Conservation (phyloP, 2,888 invertebrate species). For the Eledone cirrhosa region DNA sequence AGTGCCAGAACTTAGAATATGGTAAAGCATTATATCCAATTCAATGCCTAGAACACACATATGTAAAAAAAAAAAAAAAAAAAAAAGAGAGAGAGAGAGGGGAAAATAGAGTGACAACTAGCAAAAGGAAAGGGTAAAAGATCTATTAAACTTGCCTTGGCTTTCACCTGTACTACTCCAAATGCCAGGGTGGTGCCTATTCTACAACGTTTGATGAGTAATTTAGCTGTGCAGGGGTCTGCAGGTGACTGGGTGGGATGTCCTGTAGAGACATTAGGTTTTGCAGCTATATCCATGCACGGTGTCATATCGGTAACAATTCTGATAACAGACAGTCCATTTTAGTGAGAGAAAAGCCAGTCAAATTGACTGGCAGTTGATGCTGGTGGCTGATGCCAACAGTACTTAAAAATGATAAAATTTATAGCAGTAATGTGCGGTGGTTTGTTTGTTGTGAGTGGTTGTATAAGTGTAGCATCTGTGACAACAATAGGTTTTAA, state of each 20-base stretch:
- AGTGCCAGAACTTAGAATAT: too few relatives aligned
- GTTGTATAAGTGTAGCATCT: too few relatives aligned
- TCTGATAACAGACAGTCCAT: too few relatives aligned
- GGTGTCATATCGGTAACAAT: constrained; percentile 13
- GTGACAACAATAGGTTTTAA: too few relatives aligned
- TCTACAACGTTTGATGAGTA: constrained; percentile 36
- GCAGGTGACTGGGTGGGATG: neutral
- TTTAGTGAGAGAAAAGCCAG: too few relatives aligned
- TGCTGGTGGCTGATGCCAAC: too few relatives aligned
- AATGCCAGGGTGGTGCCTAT: constrained; percentile 37
- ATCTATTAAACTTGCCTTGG: constrained; percentile 9
- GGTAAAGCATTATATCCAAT: too few relatives aligned
- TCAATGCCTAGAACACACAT: neutral
- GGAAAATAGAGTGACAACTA: neutral
- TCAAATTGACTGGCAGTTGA: too few relatives aligned
- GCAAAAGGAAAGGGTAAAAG: neutral
- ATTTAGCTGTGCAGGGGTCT: constrained; percentile 4
- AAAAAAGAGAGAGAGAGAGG: neutral
- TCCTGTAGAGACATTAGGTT: constrained; percentile 8
- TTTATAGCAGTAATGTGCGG: too few relatives aligned
- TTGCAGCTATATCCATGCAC: constrained; percentile 23
- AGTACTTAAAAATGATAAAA: too few relatives aligned
- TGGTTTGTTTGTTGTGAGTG: too few relatives aligned
- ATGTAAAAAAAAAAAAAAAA: neutral
- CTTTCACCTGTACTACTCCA: constrained; percentile 36